Evolutionary conservation across 2,797 vertebrate species (phyloP).

Genomic region (Chloroceryle amazona): DNA sequence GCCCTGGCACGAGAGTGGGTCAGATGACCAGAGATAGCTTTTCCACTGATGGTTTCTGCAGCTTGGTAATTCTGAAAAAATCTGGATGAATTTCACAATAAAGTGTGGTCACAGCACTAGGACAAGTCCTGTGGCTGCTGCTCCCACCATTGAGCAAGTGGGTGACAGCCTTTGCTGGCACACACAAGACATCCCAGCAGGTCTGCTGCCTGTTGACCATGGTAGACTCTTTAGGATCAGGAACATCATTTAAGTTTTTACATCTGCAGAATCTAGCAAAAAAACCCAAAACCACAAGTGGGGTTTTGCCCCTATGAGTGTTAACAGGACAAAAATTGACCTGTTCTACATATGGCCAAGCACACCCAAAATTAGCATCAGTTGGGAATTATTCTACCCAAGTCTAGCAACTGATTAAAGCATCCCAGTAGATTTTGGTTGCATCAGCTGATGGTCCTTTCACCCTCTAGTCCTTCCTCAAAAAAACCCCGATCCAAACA

Average conservation of each 20-base stretch:
- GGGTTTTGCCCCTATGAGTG: background rate
- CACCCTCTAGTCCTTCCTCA: background rate
- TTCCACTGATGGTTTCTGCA: background rate
- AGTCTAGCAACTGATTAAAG: background rate
- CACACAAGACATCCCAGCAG: fast-evolving
- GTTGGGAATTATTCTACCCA: background rate
- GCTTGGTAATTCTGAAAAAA: background rate
- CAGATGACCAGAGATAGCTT: background rate
- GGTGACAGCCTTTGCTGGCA: background rate
- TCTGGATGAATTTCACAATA: background rate
- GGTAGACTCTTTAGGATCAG: fast-evolving
- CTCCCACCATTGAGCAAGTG: background rate
- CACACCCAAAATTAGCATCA: background rate
- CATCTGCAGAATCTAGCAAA: background rate
- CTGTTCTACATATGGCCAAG: background rate
- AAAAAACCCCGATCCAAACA: background rate
- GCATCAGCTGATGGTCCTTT: background rate
- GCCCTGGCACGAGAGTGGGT: background rate
- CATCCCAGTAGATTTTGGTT: background rate
- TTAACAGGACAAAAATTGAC: background rate
- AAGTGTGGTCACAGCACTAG: background rate
- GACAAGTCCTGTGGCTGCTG: background rate
- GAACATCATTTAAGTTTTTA: background rate
- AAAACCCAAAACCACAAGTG: background rate
- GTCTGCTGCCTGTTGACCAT: background rate